These are phyloP conservation scores for Carassius auratus DNA, from an alignment of 2,113 vertebrate species.

Conservation along the genomic window DNA sequence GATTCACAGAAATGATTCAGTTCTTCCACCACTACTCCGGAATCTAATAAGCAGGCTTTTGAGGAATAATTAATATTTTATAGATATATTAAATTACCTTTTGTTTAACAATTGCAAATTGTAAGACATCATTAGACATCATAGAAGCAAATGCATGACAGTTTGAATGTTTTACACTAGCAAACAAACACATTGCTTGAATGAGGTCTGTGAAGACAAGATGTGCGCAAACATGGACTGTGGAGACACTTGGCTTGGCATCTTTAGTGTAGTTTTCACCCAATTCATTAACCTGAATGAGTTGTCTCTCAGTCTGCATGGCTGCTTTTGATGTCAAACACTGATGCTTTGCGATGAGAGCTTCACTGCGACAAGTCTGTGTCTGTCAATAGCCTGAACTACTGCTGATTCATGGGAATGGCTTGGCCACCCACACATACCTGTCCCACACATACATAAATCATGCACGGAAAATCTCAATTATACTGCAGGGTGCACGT, in stretches of 20 bases:
- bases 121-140: not conserved
- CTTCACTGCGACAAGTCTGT: conserved; percentile 67
- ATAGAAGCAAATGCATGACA: not conserved
- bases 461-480: not conserved
- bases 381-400: conserved; percentile 53
- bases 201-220: not conserved
- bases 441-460: not conserved
- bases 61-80: not conserved
- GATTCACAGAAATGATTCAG: not conserved
- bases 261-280: not conserved
- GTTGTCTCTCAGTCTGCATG: not conserved
- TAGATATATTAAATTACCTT: not conserved
- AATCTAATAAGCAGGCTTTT: conserved; percentile 3
- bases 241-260: not conserved
- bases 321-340: conserved; percentile 60
- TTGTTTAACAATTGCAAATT: not conserved
- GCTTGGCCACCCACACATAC: conserved; percentile 52
- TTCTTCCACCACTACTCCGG: not conserved
- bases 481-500: not conserved
- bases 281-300: conserved; percentile 23
- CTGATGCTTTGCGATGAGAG: conserved; percentile 64
- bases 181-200: not conserved
- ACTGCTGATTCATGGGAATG: conserved; percentile 72
- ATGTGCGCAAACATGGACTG: not conserved
- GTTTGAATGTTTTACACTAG: not conserved